Evolutionary conservation across 2,888 invertebrate genomes (phyloP).

Genomic region (Troides aeacus): DNA sequence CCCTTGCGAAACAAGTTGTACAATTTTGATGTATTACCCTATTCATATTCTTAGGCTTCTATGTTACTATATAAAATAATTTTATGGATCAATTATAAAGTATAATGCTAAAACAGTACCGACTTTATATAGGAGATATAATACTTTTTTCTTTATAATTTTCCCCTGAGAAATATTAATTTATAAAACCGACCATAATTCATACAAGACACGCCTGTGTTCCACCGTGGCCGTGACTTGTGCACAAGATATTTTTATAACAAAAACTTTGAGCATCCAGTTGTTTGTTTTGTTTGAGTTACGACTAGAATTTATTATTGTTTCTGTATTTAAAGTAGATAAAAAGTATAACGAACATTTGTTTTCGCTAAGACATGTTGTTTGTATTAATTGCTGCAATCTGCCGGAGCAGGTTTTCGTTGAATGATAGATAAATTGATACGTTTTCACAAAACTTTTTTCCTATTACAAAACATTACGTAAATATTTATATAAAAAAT

Average conservation of each 20-base stretch:
- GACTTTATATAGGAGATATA: too few relatives aligned
- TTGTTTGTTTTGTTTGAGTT: conserved; percentile 20
- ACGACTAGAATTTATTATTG: conserved; percentile 13
- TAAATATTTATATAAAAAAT: too few relatives aligned
- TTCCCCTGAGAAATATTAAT: background rate
- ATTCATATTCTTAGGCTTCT: too few relatives aligned
- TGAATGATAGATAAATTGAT: background rate
- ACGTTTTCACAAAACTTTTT: too few relatives aligned
- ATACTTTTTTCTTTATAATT: background rate
- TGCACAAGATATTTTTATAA: conserved; percentile 12
- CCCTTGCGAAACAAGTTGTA: too few relatives aligned
- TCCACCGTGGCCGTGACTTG: background rate
- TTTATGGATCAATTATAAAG: too few relatives aligned
- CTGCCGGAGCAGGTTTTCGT: background rate
- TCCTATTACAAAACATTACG: too few relatives aligned
- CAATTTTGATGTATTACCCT: too few relatives aligned
- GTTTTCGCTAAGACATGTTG: background rate
- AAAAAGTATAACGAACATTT: conserved; percentile 9
- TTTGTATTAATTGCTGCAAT: background rate
- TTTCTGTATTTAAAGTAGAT: conserved; percentile 10
- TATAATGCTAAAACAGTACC: too few relatives aligned
- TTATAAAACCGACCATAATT: background rate
- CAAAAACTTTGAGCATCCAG: conserved; percentile 13
- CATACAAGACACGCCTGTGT: background rate
- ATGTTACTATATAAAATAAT: too few relatives aligned